Base-by-base conservation (phyloP, 2,888 invertebrate genomes). In the Pomacea canaliculata region DNA sequence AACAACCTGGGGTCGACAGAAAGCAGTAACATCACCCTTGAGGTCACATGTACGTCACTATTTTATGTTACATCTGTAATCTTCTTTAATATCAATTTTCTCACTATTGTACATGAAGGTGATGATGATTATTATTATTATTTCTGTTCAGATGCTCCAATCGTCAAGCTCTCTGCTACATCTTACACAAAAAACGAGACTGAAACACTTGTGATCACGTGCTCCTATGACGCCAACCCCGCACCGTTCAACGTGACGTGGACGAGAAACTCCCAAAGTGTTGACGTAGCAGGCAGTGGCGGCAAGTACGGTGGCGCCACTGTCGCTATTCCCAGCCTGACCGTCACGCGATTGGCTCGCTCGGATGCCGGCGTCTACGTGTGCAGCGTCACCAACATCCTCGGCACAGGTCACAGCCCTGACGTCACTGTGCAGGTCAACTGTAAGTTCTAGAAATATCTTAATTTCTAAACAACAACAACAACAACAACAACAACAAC, bases 321-420 rank as follows among this genome's bases (percentile, higher is more conserved):
- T 0, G 60, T 66, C 13, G 62, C 62, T 49, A 71, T 63, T n/a
- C 77, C 80, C 3, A 73, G 77, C 13, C 73, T 82, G 59, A 80
- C 76, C 13, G 78, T 82, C 27, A 48, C 48, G 56, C 71, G 67
- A 63, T 76, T 76, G 16, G 70, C 49, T 0, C 27, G 51, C 16
- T 49, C 70, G 10, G 81, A 82, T 51, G 76, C 73, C 48, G 81
- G 80, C n/a, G 69, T 48, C 16, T 82, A 82, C 68, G 60, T 73
- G n/a, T 82, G 81, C 71, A 62, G 48, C 49, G 80, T 80, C 1
- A 71, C 60, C 7, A 79, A 76, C 68, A 70, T 10, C n/a, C 19
- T n/a, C 5, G 76, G 76, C 5, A 77, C 16, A 18, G 73, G 73
- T 7, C 51, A 1, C 46, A 70, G 70, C 56, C 9, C 10, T 16